Percentiles rank a stretch among this genome's conserved stretches.
Evolutionary conservation across 2,888 invertebrate genomes (phyloP).

Genomic region (Aphidoletes aphidimyza): DNA sequence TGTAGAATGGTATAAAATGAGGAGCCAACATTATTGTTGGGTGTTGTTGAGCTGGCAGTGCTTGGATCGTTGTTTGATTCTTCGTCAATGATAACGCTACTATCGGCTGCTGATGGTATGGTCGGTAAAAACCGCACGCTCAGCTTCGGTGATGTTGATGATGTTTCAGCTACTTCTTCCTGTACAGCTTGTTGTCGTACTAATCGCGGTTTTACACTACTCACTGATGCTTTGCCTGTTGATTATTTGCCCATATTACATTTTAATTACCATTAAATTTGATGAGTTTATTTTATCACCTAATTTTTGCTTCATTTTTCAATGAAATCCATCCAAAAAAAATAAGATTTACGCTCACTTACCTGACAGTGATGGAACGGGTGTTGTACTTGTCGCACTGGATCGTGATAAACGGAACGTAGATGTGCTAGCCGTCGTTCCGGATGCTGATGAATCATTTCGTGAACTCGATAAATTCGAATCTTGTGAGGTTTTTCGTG

Average conservation of each 20-base stretch:
- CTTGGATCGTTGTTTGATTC: neutral
- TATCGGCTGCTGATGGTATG: conserved; percentile 79
- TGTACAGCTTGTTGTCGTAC: conserved; percentile 84
- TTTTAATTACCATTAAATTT: neutral
- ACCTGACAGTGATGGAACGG: conserved; percentile 66
- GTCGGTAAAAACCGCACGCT: conserved; percentile 75
- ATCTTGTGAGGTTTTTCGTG: conserved; percentile 92
- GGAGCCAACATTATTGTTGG: conserved; percentile 55
- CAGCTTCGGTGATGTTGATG: conserved; percentile 66
- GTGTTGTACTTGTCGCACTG: conserved; percentile 72
- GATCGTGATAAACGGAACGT: conserved; percentile 90
- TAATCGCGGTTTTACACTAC: conserved; percentile 75
- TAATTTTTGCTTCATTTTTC: too few relatives aligned
- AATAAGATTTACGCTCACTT: conserved; percentile 55
- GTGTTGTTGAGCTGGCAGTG: neutral
- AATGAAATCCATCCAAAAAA: too few relatives aligned
- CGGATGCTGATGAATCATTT: conserved; percentile 91
- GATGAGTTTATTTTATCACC: neutral
- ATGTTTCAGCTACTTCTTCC: conserved; percentile 73
- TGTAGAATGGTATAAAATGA: conserved; percentile 60
- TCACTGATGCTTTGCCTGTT: conserved; percentile 60
- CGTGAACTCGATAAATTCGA: conserved; percentile 90
- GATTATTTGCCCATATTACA: conserved; percentile 44
- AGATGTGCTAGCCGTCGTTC: conserved; percentile 89
- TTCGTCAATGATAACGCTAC: conserved; percentile 62